phyloP scores from a whole-genome alignment of 2,888 invertebrate genomes.

The Acanthosepion pharaonis region DNA sequence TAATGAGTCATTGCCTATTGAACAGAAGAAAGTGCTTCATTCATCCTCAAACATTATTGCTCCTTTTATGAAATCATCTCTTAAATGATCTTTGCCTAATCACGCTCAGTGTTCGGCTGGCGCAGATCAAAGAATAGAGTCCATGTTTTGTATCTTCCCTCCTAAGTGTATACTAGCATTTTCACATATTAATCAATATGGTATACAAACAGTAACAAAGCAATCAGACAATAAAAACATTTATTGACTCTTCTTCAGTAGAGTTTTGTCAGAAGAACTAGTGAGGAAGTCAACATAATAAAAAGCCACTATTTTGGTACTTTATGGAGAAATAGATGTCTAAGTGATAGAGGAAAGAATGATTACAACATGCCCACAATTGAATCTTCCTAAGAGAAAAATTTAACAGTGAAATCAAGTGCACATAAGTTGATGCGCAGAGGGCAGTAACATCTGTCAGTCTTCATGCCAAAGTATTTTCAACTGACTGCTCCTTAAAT shows the following conservation, averaged over 20 bases:
- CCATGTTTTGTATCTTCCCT: background rate
- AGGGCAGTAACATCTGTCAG: background rate
- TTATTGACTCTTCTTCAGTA: background rate
- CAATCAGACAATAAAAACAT: background rate
- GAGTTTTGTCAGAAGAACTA: background rate
- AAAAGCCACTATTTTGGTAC: too few relatives aligned
- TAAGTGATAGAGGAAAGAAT: too few relatives aligned
- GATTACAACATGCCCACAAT: background rate
- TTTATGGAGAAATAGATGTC: too few relatives aligned
- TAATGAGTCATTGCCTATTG: constrained; percentile 33
- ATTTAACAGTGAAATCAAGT: background rate
- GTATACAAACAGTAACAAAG: background rate
- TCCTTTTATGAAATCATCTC: background rate
- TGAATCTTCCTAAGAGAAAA: background rate
- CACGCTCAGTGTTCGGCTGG: background rate
- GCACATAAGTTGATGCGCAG: background rate
- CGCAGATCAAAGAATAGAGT: background rate
- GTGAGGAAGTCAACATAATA: too few relatives aligned
- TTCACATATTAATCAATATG: background rate
- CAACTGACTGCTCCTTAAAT: background rate
- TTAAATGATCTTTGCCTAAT: background rate
- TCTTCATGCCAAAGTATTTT: too few relatives aligned
- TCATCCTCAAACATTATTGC: background rate
- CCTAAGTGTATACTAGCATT: background rate
- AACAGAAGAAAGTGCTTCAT: background rate